Evolutionary conservation across 1,140 invertebrate genomes (phyloP).

Genomic region (Bombus vancouverensis): DNA sequence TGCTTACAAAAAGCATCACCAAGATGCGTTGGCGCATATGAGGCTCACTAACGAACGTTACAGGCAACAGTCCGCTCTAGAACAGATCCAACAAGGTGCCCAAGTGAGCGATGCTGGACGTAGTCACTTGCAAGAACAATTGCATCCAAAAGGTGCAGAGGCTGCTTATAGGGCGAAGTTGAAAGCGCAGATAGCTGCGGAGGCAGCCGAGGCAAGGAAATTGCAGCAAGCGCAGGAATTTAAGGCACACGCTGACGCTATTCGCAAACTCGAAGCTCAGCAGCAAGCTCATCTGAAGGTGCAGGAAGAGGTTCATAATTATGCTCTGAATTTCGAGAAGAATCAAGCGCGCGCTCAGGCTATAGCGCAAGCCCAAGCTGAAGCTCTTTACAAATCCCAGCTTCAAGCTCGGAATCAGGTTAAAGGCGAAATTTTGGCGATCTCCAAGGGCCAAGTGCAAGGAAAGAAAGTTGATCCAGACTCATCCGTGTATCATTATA

Average conservation of each 20-base stretch:
- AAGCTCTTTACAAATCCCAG: conserved; percentile 76
- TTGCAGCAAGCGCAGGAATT: conserved; percentile 77
- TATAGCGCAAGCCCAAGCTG: conserved; percentile 78
- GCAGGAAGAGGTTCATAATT: conserved; percentile 78
- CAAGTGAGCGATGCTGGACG: conserved; percentile 79
- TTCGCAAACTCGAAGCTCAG: conserved; percentile 77
- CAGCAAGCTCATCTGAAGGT: conserved; percentile 77
- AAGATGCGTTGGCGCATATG: conserved; percentile 76
- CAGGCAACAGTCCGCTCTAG: conserved; percentile 76
- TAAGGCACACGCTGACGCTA: conserved; percentile 80
- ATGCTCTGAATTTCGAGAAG: conserved; percentile 78
- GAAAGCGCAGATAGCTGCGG: conserved; percentile 75
- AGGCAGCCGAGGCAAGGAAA: conserved; percentile 75
- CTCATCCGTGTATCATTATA: conserved; percentile 77
- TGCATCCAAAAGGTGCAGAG: conserved; percentile 75
- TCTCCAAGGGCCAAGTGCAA: conserved; percentile 74
- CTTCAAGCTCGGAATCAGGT: conserved; percentile 75
- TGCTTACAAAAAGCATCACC: conserved; percentile 77
- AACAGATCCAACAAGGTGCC: conserved; percentile 78
- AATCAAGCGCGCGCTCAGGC: conserved; percentile 79
- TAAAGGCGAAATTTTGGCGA: conserved; percentile 75
- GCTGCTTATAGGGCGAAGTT: conserved; percentile 74
- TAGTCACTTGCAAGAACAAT: conserved; percentile 73
- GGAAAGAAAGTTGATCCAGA: conserved; percentile 73
- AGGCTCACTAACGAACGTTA: conserved; percentile 74